Evolutionary conservation across 2,888 invertebrate genomes (phyloP), one percentile per base, ranked within the genome.

Genomic region (Polyploca ridens): DNA sequence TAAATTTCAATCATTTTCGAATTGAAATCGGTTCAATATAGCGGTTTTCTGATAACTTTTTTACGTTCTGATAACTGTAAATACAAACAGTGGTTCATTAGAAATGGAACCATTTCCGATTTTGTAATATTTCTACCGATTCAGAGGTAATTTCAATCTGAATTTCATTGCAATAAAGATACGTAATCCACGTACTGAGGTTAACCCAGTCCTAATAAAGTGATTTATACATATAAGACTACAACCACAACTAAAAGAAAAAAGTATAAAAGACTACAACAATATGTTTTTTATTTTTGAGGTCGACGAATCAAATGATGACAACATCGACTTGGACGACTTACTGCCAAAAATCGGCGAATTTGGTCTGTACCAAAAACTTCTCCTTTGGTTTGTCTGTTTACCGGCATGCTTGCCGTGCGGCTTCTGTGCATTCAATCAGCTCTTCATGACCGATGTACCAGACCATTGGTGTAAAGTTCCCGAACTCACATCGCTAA

Each of bases 341-440:
- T 92, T 98, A 66, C 89, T 98, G 68, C 97, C 97, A 0, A 96
- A 97, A 82, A 96, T 98, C 68, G 98, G 98, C 3, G 98, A 98
- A 87, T 98, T 98, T 85, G 98, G 98, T 62, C 95, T 95, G 54
- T 98, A 98, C 88, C 98, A 99, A 86, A 98, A 97, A 86, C 91
- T 97, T 63, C 92, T 98, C 68, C 93, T 98, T 33, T 98, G 98
- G 96, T 94, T 98, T 63, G 96, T 99, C 66, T 98, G 98, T 80
- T 92, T 98, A 69, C 97, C 98, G 16, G 98, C 98, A 4, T 98
- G 98, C 81, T 95, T 98, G 76, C 98, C 98, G 0, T 98, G 98
- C 81, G 98, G 98, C 41, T 98, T 98, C 90, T 97, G 98, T 88
- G 98, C 98, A 5, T 98, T 98, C 90, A 98, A 98, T 91, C 98